Evolutionary conservation across 2,113 vertebrate genomes (phyloP).

Genomic region (Menidia beryllina): DNA sequence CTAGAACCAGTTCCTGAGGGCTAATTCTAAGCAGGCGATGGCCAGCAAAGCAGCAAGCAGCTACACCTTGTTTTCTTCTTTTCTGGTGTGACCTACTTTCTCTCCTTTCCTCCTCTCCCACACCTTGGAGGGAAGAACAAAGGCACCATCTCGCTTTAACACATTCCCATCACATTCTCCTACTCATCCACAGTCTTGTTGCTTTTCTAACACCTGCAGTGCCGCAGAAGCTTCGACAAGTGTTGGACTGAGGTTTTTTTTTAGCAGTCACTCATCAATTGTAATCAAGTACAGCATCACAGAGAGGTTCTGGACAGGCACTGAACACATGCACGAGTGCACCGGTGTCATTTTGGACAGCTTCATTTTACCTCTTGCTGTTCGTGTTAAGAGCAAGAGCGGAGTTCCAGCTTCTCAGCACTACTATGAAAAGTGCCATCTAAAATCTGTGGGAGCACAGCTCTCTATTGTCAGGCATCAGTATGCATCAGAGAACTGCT

Average conservation of each 20-base stretch:
- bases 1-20: slow-evolving; percentile 46
- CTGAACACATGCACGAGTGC: slow-evolving; percentile 7
- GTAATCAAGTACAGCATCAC: neutral
- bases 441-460: slow-evolving; percentile 15
- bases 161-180: slow-evolving; percentile 61
- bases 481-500: slow-evolving; percentile 26
- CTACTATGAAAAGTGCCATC: slow-evolving; percentile 28
- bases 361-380: slow-evolving; percentile 16
- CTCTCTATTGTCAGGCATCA: slow-evolving; percentile 45
- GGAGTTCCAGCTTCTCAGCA: slow-evolving; percentile 18
- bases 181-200: slow-evolving; percentile 63
- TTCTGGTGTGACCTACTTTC: slow-evolving; percentile 63
- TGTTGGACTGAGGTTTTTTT: slow-evolving; percentile 31
- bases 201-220: slow-evolving; percentile 46
- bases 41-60: slow-evolving; percentile 36
- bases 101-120: slow-evolving; percentile 21
- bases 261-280: slow-evolving; percentile 24
- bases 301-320: neutral
- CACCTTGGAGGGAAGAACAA: slow-evolving; percentile 47
- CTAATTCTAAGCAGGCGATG: slow-evolving; percentile 40
- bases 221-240: slow-evolving; percentile 25
- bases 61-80: slow-evolving; percentile 57
- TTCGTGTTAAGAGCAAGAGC: slow-evolving; percentile 9
- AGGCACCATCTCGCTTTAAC: slow-evolving; percentile 49
- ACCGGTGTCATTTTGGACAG: neutral